Conservation (phyloP, 2,113 vertebrate species). For the Paratilapia polleni region DNA sequence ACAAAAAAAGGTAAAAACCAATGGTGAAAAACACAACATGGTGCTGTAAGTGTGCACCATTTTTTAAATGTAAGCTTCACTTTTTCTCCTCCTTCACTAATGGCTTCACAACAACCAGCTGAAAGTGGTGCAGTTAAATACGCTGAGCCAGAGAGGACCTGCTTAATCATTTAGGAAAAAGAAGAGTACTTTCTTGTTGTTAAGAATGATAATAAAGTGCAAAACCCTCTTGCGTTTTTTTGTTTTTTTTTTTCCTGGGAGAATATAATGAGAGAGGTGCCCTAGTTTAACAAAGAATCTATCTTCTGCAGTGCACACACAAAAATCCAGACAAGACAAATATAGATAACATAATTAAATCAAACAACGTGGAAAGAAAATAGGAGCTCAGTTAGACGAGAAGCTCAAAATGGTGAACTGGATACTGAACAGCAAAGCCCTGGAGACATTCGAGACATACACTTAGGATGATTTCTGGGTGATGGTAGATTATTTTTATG, state of each 20-base stretch:
- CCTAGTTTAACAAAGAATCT: constrained; percentile 74
- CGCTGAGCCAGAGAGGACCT: constrained; percentile 42
- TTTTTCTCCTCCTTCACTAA: constrained; percentile 53
- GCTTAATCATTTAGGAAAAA: constrained; percentile 62
- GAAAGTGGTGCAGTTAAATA: constrained; percentile 59
- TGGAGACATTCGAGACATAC: constrained; percentile 34
- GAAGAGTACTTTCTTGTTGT: constrained; percentile 56
- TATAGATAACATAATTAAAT: constrained; percentile 78
- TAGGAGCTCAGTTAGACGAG: constrained; percentile 32
- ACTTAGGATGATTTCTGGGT: constrained; percentile 46
- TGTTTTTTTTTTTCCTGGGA: constrained; percentile 30
- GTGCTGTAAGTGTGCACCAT: constrained; percentile 7
- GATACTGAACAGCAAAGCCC: constrained; percentile 61
- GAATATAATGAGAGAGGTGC: constrained; percentile 73
- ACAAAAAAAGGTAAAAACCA: background rate
- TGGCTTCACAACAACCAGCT: constrained; percentile 55
- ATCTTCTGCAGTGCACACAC: constrained; percentile 54
- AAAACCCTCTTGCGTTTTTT: constrained; percentile 52
- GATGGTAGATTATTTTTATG: constrained; percentile 53
- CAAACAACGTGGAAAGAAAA: constrained; percentile 61
- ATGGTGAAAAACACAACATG: background rate
- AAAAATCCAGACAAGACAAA: constrained; percentile 72
- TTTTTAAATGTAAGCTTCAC: constrained; percentile 43
- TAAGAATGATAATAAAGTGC: constrained; percentile 70
- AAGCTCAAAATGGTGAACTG: constrained; percentile 60